Conservation (phyloP, 2,113 vertebrate species). For the Leucopternis melanops region DNA sequence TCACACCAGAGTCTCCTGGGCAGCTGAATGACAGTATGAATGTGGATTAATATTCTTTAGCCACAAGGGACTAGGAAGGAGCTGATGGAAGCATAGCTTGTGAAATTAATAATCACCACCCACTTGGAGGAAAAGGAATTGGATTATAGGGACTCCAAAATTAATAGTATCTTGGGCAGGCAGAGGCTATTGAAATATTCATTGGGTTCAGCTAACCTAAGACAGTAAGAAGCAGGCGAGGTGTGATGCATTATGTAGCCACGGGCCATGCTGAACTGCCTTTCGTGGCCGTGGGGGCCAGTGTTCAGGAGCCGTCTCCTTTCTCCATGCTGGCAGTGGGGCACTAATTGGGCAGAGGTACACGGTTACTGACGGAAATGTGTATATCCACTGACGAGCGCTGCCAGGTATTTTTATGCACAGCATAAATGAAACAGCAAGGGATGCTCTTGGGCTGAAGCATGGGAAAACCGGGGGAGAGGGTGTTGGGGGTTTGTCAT, state of each 20-base stretch:
- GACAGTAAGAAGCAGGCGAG: background rate
- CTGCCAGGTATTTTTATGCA: background rate
- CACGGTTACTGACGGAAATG: rapidly evolving
- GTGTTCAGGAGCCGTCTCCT: rapidly evolving
- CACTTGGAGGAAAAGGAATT: conserved; percentile 60
- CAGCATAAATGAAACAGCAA: background rate
- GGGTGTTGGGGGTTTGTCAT: background rate
- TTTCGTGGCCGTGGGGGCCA: background rate
- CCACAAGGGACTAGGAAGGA: conserved; percentile 49
- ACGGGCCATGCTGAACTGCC: background rate
- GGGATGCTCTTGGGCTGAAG: background rate
- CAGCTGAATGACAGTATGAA: conserved; percentile 58
- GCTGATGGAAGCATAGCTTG: conserved; percentile 39
- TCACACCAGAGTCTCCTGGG: conserved; percentile 55
- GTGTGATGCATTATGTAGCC: conserved; percentile 6
- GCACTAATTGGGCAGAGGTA: background rate
- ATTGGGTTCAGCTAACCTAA: conserved; percentile 13
- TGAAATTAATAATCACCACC: conserved; percentile 66
- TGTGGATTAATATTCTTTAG: conserved; percentile 61
- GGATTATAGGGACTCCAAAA: conserved; percentile 52
- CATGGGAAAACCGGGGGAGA: background rate
- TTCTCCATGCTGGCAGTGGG: background rate
- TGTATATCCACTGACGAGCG: background rate
- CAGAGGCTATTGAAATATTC: conserved; percentile 51
- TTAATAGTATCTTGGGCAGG: conserved; percentile 46